Base-by-base conservation (phyloP, 2,888 invertebrate species). In the Myopa tessellatipennis region DNA sequence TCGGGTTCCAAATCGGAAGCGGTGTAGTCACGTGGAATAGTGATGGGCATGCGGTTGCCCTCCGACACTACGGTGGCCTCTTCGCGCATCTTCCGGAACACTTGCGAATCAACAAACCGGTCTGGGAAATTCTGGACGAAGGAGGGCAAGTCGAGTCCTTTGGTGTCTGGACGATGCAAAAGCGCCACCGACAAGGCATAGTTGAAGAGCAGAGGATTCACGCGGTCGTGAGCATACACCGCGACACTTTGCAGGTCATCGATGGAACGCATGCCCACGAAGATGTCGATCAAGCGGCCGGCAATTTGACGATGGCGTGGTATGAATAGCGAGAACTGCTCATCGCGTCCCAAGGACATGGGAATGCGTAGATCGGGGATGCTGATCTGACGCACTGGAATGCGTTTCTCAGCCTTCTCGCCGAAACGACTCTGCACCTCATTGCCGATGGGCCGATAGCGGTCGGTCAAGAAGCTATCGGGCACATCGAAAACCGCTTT, bases 121-220 rank as follows among this genome's bases (percentile, higher is more conserved):
- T 92, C 91, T 0, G 94, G 94, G 86, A 94, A 93, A 34, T 91
- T 90, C 84, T 94, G 93, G 0, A 91, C 91, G 79, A 93, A 91
- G 72, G 93, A 91, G 34, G 93, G 92, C 65, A 94, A 87, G 16
- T 90, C 90, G 26, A 93, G 85, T 74, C 91, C 90, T 82, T 90
- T 91, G 26, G 93, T 93, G 84, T 94, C 94, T 1, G 87, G 86
- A 12, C 91, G 89, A 90, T 95, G 94, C 82, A 95, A 90, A 58
- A 96, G 87, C 0, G 95, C 94, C 36, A 96, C 94, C 1, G 95
- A 94, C 52, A 93, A 90, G 38, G 94, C 93, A 86, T 96, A 96
- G 87, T 95, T 93, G 89, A 94, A 96, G 83, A 96, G 88, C 80
- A 93, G 93, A 0, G 95, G 93, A 88, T 96, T 96, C 5, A 95